Percentiles rank a stretch among this genome's conserved stretches.
Conservation (phyloP, 92 coral and sea anemone genomes). For the Epizoanthus stellaris region DNA sequence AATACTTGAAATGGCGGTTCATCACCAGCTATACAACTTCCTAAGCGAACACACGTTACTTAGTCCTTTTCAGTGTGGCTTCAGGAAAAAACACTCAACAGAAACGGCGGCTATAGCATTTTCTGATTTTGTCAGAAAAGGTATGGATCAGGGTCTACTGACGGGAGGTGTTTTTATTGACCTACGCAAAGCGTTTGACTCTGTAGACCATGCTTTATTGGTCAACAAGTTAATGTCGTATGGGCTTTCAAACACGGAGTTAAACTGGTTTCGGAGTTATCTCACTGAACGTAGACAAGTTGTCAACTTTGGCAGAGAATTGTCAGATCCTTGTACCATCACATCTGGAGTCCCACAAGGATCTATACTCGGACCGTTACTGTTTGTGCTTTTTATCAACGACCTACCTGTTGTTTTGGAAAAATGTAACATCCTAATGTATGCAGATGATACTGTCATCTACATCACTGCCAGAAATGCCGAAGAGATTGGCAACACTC, state of each 20-base stretch:
- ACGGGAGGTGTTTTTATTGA: neutral
- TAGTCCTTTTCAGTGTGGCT: constrained; percentile 5
- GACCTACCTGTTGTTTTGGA: neutral
- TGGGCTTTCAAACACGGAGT: constrained; percentile 13
- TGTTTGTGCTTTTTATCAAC: constrained; percentile 6
- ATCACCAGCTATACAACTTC: constrained; percentile 22
- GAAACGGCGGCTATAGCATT: neutral
- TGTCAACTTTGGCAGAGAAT: constrained; percentile 4
- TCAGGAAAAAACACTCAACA: neutral
- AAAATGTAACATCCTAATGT: too few species aligned
- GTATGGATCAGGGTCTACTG: neutral
- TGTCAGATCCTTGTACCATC: neutral
- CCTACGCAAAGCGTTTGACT: neutral
- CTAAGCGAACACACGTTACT: constrained; percentile 8
- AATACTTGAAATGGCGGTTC: constrained; percentile 12
- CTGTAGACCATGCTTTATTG: neutral
- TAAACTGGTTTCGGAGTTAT: constrained; percentile 7
- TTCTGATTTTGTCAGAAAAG: neutral
- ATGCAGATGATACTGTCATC: neutral
- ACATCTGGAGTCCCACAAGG: too few species aligned
- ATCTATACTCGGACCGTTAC: neutral
- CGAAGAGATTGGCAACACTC: neutral
- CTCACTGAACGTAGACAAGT: constrained; percentile 13
- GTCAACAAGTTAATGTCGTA: neutral
- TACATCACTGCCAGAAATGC: constrained; percentile 24